A percentile compares a stretch with the other conserved stretches of the same genome.
These are phyloP conservation scores for Hemaris fuciformis DNA, from an alignment of 2,888 invertebrate genomes.

Conservation along the genomic window DNA sequence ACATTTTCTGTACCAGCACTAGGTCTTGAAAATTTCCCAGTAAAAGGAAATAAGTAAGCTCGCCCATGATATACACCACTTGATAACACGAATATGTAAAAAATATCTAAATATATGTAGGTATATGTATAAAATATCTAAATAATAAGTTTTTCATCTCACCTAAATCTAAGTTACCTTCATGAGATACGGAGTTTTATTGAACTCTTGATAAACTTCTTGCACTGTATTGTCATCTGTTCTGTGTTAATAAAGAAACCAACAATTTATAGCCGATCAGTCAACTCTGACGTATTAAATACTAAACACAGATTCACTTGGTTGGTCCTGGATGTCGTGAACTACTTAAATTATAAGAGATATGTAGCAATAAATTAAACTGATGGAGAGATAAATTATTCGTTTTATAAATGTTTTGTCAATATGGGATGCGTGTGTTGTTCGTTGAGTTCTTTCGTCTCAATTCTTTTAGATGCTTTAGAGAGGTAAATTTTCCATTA, in stretches of 20 bases:
- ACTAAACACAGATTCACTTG: not conserved
- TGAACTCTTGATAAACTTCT: no score
- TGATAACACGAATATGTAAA: no score
- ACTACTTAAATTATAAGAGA: not conserved
- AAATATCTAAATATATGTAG: no score
- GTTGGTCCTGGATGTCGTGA: not conserved
- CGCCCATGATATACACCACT: no score
- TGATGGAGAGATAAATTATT: not conserved
- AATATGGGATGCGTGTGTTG: constrained; percentile 72
- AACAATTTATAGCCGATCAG: not conserved
- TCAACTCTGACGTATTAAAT: not conserved
- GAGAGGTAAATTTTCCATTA: constrained; percentile 52
- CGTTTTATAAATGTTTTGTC: constrained; percentile 28
- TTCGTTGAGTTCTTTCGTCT: constrained; percentile 63
- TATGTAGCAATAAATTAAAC: constrained; percentile 14
- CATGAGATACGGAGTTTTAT: no score
- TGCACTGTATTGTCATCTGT: not conserved
- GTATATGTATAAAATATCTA: no score
- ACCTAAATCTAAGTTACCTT: no score
- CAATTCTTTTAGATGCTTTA: constrained; percentile 59
- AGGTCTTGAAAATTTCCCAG: no score
- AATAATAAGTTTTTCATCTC: no score
- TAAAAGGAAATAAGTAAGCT: no score
- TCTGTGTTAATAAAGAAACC: not conserved
- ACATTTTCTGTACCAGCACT: no score